A percentile compares a stretch with the other conserved stretches of the same genome.
Evolutionary conservation across 92 coral and sea anemone species (phyloP).

Genomic region (Paramuricea clavata): DNA sequence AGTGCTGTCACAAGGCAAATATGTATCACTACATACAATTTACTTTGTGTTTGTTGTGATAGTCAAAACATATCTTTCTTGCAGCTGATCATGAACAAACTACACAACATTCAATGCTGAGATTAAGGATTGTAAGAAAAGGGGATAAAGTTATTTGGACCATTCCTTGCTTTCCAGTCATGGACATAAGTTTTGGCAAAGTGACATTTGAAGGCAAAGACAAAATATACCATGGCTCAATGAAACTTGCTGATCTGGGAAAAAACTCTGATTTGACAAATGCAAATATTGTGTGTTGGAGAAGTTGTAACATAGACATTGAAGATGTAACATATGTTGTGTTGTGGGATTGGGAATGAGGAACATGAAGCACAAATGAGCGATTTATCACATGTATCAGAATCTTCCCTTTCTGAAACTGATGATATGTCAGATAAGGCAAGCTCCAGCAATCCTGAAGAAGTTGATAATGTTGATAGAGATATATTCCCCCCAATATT

Average conservation of each 20-base stretch:
- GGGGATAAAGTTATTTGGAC: conserved; percentile 41
- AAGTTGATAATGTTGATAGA: neutral
- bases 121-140: conserved; percentile 3
- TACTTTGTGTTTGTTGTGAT: neutral
- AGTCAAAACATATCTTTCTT: neutral
- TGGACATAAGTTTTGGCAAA: conserved; percentile 32
- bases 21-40: too few species aligned
- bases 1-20: too few species aligned
- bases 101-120: neutral
- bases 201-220: conserved; percentile 19
- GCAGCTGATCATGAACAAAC: neutral
- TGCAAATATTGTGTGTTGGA: conserved; percentile 45
- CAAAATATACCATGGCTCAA: conserved; percentile 30
- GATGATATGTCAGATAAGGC: conserved; percentile 36
- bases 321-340: conserved; percentile 34
- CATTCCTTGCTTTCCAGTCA: conserved; percentile 49
- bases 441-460: conserved; percentile 14
- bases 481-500: conserved; percentile 36
- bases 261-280: conserved; percentile 9
- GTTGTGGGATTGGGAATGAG: conserved; percentile 56
- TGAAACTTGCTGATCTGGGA: conserved; percentile 18
- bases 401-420: conserved; percentile 30
- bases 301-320: conserved; percentile 41
- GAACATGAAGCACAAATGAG: conserved; percentile 36
- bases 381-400: neutral